A percentile compares a stretch with the other conserved stretches of the same genome.
Conservation (phyloP, 2,113 vertebrate species). For the Callaeas wilsoni region DNA sequence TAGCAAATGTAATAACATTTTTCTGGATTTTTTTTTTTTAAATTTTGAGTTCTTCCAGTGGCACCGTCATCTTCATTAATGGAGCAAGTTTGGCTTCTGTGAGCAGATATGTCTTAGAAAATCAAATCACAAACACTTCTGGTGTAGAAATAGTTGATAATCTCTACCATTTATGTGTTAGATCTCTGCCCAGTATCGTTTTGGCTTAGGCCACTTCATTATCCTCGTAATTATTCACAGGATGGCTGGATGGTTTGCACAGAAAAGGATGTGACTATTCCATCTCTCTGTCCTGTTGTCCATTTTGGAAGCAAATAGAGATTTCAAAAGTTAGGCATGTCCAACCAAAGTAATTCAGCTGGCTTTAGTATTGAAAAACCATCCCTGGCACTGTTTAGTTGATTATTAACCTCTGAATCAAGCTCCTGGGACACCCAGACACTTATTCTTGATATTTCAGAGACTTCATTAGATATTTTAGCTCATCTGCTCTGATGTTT, state of each 20-base stretch:
- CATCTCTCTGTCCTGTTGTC: neutral
- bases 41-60: neutral
- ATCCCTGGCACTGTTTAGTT: neutral
- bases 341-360: neutral
- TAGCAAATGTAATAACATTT: neutral
- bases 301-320: neutral
- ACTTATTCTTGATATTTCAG: neutral
- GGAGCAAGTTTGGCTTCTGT: neutral
- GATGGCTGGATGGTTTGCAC: neutral
- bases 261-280: neutral
- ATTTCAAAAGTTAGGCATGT: neutral
- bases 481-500: neutral
- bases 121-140: neutral
- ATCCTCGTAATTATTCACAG: neutral
- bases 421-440: neutral
- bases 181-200: neutral
- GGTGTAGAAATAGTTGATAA: neutral
- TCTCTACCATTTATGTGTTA: neutral
- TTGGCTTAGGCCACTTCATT: neutral
- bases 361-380: neutral
- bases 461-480: neutral
- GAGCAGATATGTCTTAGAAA: neutral
- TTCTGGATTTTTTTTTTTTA: fast-evolving
- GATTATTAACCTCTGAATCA: neutral
- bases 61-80: neutral